phyloP scores from a whole-genome alignment of 2,113 vertebrate genomes.

The Caranx ignobilis region DNA sequence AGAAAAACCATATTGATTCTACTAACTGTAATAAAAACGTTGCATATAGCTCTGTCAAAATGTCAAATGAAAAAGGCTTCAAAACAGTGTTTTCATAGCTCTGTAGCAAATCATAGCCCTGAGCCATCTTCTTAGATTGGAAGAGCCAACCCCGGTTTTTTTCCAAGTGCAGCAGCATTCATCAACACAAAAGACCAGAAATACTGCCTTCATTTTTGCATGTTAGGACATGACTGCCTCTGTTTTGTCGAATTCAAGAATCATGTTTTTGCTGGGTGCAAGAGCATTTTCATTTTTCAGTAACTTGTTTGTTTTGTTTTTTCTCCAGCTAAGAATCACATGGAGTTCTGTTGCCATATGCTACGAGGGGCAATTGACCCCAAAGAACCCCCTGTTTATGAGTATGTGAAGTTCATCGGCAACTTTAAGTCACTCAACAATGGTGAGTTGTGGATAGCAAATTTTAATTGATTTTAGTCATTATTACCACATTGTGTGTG shows the following conservation, averaged over 20 bases:
- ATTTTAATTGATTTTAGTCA: neutral
- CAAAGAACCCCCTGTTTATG: constrained; percentile 95
- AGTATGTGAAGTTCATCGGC: constrained; percentile 98
- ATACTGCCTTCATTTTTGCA: neutral
- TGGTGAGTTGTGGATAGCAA: constrained; percentile 77
- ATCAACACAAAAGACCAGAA: neutral
- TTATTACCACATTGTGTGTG: neutral
- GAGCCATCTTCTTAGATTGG: neutral
- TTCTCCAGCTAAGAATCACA: constrained; percentile 93
- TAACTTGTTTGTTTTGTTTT: constrained; percentile 4
- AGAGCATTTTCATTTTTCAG: neutral
- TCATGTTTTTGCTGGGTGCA: neutral
- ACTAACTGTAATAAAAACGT: neutral
- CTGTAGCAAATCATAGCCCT: neutral
- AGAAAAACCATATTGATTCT: neutral
- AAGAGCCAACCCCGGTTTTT: neutral
- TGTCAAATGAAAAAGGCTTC: neutral
- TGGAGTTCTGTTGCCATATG: constrained; percentile 99
- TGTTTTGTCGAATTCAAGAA: neutral
- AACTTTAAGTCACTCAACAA: constrained; percentile 98
- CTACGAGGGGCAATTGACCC: constrained; percentile 97
- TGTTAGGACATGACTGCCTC: neutral
- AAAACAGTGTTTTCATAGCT: neutral
- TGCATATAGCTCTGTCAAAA: neutral
- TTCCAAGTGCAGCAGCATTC: neutral